phyloP scores from a whole-genome alignment of 92 coral and sea anemone species.

The Paramuricea clavata region DNA sequence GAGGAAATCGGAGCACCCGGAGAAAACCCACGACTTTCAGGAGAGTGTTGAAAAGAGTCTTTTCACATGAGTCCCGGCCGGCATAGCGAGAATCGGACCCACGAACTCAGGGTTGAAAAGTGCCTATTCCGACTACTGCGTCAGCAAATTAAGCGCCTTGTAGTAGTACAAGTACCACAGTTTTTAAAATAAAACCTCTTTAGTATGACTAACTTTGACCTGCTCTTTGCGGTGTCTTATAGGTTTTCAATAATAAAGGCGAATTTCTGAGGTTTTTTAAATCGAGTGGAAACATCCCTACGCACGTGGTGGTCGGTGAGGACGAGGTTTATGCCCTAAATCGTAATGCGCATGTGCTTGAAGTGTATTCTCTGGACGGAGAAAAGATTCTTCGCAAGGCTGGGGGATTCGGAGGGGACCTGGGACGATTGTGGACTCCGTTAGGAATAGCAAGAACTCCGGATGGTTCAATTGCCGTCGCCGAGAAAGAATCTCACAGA shows the following conservation, averaged over 20 bases:
- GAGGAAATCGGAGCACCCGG: too few species aligned
- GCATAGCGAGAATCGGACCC: too few species aligned
- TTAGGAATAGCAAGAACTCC: constrained; percentile 66
- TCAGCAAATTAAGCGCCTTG: too few species aligned
- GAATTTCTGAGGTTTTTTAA: constrained; percentile 55
- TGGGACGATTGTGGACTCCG: constrained; percentile 81
- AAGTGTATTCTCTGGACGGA: constrained; percentile 76
- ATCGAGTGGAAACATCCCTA: constrained; percentile 55
- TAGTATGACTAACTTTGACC: too few species aligned
- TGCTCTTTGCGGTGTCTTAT: too few species aligned
- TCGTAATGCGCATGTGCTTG: constrained; percentile 68
- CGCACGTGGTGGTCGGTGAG: constrained; percentile 69
- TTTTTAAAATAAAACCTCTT: too few species aligned
- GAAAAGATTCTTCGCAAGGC: constrained; percentile 59
- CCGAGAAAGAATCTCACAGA: constrained; percentile 81
- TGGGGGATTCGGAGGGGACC: constrained; percentile 72
- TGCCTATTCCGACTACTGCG: too few species aligned
- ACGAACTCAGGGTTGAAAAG: too few species aligned
- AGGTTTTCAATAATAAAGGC: constrained; percentile 85
- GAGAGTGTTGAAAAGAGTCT: too few species aligned
- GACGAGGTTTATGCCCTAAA: constrained; percentile 71
- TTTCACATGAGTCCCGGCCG: too few species aligned
- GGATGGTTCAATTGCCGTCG: constrained; percentile 85
- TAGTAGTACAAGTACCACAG: too few species aligned
- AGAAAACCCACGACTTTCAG: too few species aligned